These are phyloP conservation scores for Norana najaformis DNA, from an alignment of 2,888 invertebrate species.

Conservation along the genomic window DNA sequence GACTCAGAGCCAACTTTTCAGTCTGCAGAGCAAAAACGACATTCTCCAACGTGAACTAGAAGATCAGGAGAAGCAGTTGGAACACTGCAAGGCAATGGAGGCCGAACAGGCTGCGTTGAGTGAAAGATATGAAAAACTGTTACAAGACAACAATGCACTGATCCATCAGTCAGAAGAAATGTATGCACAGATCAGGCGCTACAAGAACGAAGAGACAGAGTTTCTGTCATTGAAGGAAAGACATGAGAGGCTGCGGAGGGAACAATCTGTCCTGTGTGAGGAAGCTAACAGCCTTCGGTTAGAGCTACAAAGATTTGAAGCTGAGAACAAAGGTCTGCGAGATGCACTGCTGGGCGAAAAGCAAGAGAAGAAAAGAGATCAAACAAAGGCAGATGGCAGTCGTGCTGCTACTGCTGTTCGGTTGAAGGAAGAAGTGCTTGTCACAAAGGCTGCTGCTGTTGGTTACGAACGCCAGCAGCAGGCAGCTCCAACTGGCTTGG, in stretches of 20 bases:
- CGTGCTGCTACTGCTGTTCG: background rate
- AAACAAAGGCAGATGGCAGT: background rate
- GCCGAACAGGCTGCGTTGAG: slow-evolving; percentile 8
- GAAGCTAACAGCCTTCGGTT: background rate
- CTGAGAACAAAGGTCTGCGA: background rate
- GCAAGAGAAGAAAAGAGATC: background rate
- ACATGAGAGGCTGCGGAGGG: background rate
- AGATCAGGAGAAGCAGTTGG: slow-evolving; percentile 1
- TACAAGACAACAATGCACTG: slow-evolving; percentile 29
- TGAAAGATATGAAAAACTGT: slow-evolving; percentile 23
- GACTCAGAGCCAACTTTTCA: slow-evolving; percentile 26
- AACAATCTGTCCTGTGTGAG: background rate
- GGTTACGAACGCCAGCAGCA: background rate
- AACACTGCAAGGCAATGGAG: background rate
- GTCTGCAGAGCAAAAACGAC: background rate
- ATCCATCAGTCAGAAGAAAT: slow-evolving; percentile 28
- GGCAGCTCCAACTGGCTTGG: background rate
- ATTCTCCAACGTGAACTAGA: background rate
- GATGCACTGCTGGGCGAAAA: background rate
- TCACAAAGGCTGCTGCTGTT: background rate
- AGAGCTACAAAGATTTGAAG: background rate
- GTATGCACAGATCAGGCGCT: slow-evolving; percentile 18
- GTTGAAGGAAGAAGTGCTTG: background rate
- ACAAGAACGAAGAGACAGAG: slow-evolving; percentile 20
- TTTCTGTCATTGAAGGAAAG: background rate